These are phyloP conservation scores for Microctenopoma lineatum DNA, from an alignment of 2,797 vertebrate genomes.

Conservation along the genomic window DNA sequence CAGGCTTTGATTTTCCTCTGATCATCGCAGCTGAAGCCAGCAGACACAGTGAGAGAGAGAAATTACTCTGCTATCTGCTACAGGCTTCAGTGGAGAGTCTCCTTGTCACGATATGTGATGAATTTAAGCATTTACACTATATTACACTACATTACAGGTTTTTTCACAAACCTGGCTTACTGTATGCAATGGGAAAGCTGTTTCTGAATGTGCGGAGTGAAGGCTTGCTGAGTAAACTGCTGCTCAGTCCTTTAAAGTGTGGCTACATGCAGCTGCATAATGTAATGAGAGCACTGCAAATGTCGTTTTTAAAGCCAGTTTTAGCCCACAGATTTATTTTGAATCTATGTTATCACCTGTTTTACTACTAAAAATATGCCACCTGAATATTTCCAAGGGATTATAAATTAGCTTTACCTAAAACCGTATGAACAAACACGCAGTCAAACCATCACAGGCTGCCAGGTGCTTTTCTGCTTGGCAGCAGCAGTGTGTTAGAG, in stretches of 20 bases:
- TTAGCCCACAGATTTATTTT: background rate
- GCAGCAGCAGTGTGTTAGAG: slow-evolving; percentile 37
- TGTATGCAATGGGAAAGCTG: too few species aligned
- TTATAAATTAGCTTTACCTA: slow-evolving; percentile 4
- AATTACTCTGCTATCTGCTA: too few species aligned
- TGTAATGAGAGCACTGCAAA: too few species aligned
- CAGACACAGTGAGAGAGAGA: too few species aligned
- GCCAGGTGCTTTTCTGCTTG: slow-evolving; percentile 12
- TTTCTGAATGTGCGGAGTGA: too few species aligned
- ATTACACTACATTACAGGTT: too few species aligned
- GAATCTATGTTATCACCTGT: background rate
- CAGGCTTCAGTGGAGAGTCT: background rate
- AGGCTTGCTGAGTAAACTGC: too few species aligned
- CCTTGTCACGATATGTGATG: too few species aligned
- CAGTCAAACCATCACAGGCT: background rate
- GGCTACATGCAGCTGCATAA: too few species aligned
- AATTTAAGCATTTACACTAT: too few species aligned
- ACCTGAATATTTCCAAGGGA: background rate
- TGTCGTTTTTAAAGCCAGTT: background rate
- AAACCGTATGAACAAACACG: slow-evolving; percentile 3
- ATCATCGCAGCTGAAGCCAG: background rate
- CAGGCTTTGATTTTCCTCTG: background rate
- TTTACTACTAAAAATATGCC: background rate
- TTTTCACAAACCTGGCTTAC: too few species aligned
- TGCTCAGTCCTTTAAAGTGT: too few species aligned